Conservation (phyloP, 2,113 vertebrate genomes). For the Phocoena phocoena region DNA sequence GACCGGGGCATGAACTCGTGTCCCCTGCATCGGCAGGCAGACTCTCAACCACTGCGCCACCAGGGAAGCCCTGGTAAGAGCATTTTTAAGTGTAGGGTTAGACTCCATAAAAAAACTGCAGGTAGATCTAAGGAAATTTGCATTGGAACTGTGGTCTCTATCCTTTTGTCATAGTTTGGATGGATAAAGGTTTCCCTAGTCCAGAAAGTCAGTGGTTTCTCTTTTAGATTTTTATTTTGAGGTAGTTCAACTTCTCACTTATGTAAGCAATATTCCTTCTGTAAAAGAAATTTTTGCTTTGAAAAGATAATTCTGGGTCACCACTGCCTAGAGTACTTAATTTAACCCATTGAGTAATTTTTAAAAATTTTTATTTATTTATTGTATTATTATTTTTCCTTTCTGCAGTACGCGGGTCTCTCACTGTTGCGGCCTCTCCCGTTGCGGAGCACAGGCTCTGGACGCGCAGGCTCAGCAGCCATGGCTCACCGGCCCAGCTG, state of each 20-base stretch:
- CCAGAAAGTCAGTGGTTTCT: neutral
- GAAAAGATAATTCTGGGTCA: conserved; percentile 13
- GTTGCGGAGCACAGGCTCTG: no score
- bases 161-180: neutral
- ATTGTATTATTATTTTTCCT: no score
- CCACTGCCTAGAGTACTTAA: neutral
- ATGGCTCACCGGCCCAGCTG: no score
- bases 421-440: no score
- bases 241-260: neutral
- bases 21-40: no score
- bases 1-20: no score
- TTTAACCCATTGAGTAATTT: neutral
- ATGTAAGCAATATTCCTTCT: neutral
- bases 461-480: no score
- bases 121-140: neutral
- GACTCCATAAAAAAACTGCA: neutral
- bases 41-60: no score
- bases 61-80: neutral
- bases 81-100: neutral
- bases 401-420: no score
- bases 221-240: neutral
- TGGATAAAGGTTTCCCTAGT: neutral
- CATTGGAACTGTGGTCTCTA: neutral
- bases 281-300: neutral
- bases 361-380: no score